A percentile compares a stretch with the other conserved stretches of the same genome.
phyloP scores from a whole-genome alignment of 1,140 invertebrate species.

The Dendroctonus valens region DNA sequence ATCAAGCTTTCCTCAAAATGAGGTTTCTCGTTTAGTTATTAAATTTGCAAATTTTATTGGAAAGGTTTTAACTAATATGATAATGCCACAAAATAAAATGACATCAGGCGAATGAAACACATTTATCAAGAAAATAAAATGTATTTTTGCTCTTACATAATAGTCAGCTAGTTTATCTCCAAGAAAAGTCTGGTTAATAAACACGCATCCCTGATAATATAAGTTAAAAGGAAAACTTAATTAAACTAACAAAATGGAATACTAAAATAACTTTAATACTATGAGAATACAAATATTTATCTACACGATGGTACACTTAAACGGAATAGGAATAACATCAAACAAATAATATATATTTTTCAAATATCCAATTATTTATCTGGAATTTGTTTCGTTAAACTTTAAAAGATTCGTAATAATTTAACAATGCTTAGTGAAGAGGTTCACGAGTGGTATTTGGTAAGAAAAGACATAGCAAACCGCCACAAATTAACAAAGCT shows the following conservation, averaged over 20 bases:
- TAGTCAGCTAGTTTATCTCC: slow-evolving; percentile 12
- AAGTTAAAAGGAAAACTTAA: slow-evolving; percentile 10
- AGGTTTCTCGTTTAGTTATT: neutral
- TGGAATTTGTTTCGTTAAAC: neutral
- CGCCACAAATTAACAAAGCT: slow-evolving; percentile 74
- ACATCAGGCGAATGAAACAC: slow-evolving; percentile 2
- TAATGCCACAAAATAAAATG: neutral
- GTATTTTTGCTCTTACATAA: slow-evolving; percentile 9
- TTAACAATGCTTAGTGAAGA: slow-evolving; percentile 60
- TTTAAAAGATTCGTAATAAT: neutral
- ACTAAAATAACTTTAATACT: slow-evolving; percentile 18
- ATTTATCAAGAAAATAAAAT: slow-evolving; percentile 10
- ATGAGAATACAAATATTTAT: slow-evolving; percentile 14
- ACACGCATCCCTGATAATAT: slow-evolving; percentile 14
- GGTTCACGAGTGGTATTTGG: slow-evolving; percentile 83
- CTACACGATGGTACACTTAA: slow-evolving; percentile 16
- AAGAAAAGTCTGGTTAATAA: slow-evolving; percentile 10
- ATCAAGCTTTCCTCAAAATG: neutral
- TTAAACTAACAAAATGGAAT: neutral
- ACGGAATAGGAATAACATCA: neutral
- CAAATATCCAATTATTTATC: neutral
- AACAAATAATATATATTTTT: neutral
- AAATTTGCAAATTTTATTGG: neutral
- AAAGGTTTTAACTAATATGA: neutral
- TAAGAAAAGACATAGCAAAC: slow-evolving; percentile 78